Base-by-base conservation (phyloP, 2,113 vertebrate species). In the Aphelocoma coerulescens region DNA sequence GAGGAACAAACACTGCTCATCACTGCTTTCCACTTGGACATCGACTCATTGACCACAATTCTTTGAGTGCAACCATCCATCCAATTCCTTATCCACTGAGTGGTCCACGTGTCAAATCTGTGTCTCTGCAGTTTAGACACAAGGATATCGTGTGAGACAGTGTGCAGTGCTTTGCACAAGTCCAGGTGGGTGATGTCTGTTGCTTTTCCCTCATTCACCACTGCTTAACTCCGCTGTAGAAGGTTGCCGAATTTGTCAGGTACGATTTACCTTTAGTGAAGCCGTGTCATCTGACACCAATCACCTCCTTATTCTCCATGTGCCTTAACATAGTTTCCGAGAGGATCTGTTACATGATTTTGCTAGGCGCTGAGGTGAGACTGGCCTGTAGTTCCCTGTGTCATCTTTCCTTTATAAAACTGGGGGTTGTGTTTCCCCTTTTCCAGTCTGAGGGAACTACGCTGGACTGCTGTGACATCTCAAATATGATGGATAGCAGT, bases 181-280 rank as follows among this genome's bases (percentile, higher is more conserved):
- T 59, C 37, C 21, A 11, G 9, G 13, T 43, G 19, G 16, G 11
- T 51, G 72, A 51, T 1, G 1, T 75, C 54, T 37, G 30, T 69
- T 28, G 21, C 72, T 37, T 18, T 69, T 77, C 22, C 27, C 27
- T 44, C 1, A 0, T 52, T 37, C 12, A 6, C 37, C 15, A 2
- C 14, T 69, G 22, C 39, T 46, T 54, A 54, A 39, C 39, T 27
- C 10, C 33, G 7, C 28, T 19, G 18, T 54, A 28, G 46, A 33
- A 33, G 18, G 48, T 68, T 2, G 1, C 27, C 0, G 0, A 11
- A 62, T 69, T 61, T 28, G 15, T 78, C 48, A 22, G 55, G 39
- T 23, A 13, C 8, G 4, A 28, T 87, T 39, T 46, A 19, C 27
- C 10, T 77, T 77, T 33, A 24, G 39, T 39, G 65, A 54, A 78